These are phyloP conservation scores for Cheumatopsyche charites DNA, from an alignment of 1,140 invertebrate species.

Conservation along the genomic window DNA sequence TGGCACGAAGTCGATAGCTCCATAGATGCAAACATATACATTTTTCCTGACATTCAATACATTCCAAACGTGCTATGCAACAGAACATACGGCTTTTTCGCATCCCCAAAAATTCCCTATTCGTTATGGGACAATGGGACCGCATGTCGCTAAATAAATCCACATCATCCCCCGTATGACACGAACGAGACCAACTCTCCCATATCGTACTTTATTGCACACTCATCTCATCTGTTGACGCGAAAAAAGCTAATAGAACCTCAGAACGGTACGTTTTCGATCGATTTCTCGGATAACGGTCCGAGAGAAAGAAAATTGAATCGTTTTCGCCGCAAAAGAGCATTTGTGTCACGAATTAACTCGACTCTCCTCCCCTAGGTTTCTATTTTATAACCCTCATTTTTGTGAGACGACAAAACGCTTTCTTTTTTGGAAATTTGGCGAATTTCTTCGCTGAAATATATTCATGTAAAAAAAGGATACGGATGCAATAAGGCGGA, in stretches of 20 bases:
- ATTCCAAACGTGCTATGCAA: background rate
- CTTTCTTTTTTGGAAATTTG: background rate
- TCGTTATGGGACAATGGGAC: slow-evolving; percentile 14
- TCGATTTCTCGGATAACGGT: too few species aligned
- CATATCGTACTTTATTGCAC: too few species aligned
- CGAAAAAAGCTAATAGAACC: too few species aligned
- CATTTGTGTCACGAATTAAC: background rate
- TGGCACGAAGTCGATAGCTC: too few species aligned
- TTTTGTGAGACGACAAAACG: background rate
- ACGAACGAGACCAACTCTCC: background rate
- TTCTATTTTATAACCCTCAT: background rate
- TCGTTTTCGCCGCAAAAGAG: background rate
- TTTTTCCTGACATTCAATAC: background rate
- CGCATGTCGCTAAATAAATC: slow-evolving; percentile 9
- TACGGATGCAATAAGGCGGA: background rate
- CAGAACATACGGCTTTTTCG: background rate
- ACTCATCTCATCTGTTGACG: too few species aligned
- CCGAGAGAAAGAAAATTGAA: too few species aligned
- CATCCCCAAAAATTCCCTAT: background rate
- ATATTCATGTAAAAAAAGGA: slow-evolving; percentile 6
- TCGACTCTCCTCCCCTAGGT: background rate
- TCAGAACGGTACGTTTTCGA: too few species aligned
- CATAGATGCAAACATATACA: too few species aligned
- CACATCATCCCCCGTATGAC: slow-evolving; percentile 10
- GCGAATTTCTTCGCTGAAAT: background rate